These are phyloP conservation scores for Nasonia vitripennis DNA, from an alignment of 1,140 invertebrate genomes.

Conservation along the genomic window DNA sequence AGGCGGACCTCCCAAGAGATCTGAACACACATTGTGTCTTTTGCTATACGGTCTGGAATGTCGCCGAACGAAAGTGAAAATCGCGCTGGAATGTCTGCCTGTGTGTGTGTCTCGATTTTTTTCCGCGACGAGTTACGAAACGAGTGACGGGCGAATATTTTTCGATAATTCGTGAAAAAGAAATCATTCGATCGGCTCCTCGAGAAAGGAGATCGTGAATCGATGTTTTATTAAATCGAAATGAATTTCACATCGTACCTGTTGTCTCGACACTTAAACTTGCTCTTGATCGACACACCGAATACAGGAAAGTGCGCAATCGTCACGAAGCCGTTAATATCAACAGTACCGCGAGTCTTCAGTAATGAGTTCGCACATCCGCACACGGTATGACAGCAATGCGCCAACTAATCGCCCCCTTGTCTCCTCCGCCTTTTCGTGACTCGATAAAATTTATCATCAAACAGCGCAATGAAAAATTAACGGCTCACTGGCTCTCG, in stretches of 20 bases:
- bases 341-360: too few relatives aligned
- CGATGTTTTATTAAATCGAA: too few relatives aligned
- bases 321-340: too few relatives aligned
- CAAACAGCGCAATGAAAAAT: neutral
- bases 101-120: neutral
- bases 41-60: neutral
- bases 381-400: neutral
- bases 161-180: too few relatives aligned
- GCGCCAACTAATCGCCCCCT: too few relatives aligned
- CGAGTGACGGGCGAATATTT: neutral
- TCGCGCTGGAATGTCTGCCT: neutral
- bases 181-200: too few relatives aligned
- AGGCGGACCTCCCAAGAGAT: too few relatives aligned
- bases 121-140: neutral
- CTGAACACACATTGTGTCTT: neutral
- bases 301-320: neutral
- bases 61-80: constrained; percentile 15
- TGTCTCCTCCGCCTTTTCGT: neutral
- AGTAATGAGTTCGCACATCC: neutral
- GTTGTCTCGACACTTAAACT: too few relatives aligned
- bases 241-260: too few relatives aligned
- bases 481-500: neutral
- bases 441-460: neutral
- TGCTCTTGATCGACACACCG: too few relatives aligned
- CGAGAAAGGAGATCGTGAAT: too few relatives aligned